Conservation (phyloP, 1,140 invertebrate species). For the Colletes gigas region DNA sequence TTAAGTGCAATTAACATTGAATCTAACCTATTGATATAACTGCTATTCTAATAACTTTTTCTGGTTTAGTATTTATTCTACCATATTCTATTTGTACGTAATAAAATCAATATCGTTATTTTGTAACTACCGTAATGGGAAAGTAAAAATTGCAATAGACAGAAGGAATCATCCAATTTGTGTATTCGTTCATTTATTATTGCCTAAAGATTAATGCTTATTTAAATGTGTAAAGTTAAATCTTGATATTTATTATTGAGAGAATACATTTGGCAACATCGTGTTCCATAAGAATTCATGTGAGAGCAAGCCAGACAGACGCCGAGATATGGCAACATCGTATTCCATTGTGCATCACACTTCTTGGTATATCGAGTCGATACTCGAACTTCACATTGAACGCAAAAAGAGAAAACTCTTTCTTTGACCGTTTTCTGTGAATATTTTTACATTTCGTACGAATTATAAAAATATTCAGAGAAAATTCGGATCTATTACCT, state of each 20-base stretch:
- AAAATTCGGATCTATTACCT: no score
- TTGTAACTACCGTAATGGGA: no score
- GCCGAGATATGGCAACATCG: not conserved
- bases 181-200: not conserved
- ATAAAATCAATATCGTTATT: no score
- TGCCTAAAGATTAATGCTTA: not conserved
- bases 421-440: no score
- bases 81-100: no score
- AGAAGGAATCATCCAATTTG: no score
- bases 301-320: not conserved
- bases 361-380: not conserved
- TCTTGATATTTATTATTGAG: not conserved
- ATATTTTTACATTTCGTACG: not conserved
- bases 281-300: not conserved
- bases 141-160: no score
- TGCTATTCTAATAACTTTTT: no score
- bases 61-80: no score
- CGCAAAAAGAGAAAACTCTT: not conserved
- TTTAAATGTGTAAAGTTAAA: not conserved
- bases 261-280: constrained; percentile 1
- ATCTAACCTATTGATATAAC: no score
- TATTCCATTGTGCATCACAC: not conserved
- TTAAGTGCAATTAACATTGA: no score
- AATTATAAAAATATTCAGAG: no score
- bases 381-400: not conserved